phyloP scores from a whole-genome alignment of 2,797 vertebrate genomes.

The Monodelphis domestica region DNA sequence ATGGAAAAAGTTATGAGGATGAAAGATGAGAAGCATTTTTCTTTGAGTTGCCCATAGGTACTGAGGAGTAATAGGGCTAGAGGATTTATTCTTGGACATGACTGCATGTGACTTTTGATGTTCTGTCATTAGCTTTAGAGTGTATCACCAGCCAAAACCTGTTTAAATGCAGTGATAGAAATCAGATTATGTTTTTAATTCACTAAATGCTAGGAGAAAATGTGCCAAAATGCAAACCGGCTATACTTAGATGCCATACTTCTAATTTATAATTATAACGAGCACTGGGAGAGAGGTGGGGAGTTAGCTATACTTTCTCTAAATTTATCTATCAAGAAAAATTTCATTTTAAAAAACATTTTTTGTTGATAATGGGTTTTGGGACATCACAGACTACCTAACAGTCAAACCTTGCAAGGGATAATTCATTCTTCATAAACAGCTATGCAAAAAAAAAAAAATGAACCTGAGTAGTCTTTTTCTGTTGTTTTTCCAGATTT shows the following conservation, averaged over 20 bases:
- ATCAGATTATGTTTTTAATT: neutral
- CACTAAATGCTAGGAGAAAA: neutral
- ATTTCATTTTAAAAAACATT: neutral
- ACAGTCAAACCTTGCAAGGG: neutral
- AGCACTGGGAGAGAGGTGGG: constrained; percentile 35
- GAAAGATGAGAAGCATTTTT: constrained; percentile 38
- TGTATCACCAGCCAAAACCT: neutral
- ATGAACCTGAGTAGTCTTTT: neutral
- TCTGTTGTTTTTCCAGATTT: constrained; percentile 52
- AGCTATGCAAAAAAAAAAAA: neutral
- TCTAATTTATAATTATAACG: constrained; percentile 21
- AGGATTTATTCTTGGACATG: constrained; percentile 1
- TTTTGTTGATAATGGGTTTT: neutral
- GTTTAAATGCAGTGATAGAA: neutral
- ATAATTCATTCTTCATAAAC: neutral
- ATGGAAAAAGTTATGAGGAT: constrained; percentile 45
- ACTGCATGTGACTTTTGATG: neutral
- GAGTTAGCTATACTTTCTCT: constrained; percentile 21
- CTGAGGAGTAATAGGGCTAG: neutral
- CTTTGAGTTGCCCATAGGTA: constrained; percentile 23
- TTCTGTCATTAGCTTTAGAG: neutral
- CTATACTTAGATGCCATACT: neutral
- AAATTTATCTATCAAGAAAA: constrained; percentile 38
- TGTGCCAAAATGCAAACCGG: neutral
- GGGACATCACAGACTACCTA: neutral